A percentile compares a stretch with the other conserved stretches of the same genome.
Conservation (phyloP, 2,888 invertebrate genomes). For the Pheosia gnoma region DNA sequence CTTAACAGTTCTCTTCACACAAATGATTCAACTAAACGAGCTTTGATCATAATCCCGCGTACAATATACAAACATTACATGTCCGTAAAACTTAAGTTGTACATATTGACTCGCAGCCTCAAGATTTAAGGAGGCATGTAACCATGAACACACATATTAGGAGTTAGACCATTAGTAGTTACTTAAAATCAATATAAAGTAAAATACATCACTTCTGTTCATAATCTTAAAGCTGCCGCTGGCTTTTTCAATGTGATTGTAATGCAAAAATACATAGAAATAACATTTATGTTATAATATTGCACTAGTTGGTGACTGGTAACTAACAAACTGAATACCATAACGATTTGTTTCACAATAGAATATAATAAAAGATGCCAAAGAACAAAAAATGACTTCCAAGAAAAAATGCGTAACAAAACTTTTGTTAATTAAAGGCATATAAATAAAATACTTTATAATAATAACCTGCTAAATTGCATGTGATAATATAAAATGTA, state of each 20-base stretch:
- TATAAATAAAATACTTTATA: neutral
- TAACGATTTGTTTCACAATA: constrained; percentile 7
- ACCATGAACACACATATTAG: neutral
- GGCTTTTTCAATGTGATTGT: too few species aligned
- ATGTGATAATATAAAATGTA: constrained; percentile 5
- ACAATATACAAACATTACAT: too few species aligned
- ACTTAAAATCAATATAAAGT: neutral
- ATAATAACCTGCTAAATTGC: neutral
- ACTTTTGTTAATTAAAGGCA: neutral
- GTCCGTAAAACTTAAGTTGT: too few species aligned
- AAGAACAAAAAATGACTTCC: neutral
- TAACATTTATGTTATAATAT: constrained; percentile 22
- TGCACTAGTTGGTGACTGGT: constrained; percentile 46
- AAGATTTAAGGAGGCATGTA: neutral
- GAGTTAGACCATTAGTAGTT: too few species aligned
- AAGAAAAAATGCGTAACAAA: neutral
- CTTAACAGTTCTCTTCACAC: too few species aligned
- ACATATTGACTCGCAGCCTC: neutral
- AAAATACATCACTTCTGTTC: neutral
- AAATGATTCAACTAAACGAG: too few species aligned
- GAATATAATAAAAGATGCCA: neutral
- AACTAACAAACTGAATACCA: constrained; percentile 32
- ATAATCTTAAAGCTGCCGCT: too few species aligned
- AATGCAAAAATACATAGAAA: neutral
- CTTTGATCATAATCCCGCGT: too few species aligned